Evolutionary conservation across 2,797 vertebrate genomes (phyloP), one percentile per base, ranked within the genome.

Genomic region (Micromesistius poutassou): DNA sequence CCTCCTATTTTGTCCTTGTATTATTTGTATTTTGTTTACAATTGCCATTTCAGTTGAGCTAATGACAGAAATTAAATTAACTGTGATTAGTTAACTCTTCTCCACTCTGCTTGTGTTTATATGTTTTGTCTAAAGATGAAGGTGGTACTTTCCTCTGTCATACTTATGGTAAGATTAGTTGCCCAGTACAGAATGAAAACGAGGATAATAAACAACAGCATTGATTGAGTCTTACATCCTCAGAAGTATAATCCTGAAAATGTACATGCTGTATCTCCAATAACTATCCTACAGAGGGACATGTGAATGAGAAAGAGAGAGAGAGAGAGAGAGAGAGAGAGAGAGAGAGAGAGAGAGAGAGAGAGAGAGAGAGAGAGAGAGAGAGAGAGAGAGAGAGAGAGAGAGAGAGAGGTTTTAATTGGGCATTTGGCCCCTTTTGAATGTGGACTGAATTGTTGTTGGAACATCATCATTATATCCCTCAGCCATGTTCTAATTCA

Each of bases 361-460:
- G 74, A 84, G 76, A 84, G 81, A 75, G 14, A 73, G 35, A 73
- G 50, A 55, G 50, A 55, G 50, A 55, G 50, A 55, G 46, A 55
- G 46, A 55, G 46, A 55, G 40, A 83, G 73, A 82, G 80, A 76
- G 74, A 71, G 78, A 75, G 81, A 83, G 82, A 68, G 80, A 88
- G 73, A 81, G 83, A 77, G 76, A 82, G 75, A 71, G 22, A 79
- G 55, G 87, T 85, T 91, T 91, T 95, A 94, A 95, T 94, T 95
- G 91, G 92, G 90, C 91, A 94, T 94, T 93, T 93, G 89, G 90
- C 91, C 89, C 92, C 92, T 92, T 89, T 62, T 93, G 93, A 92
- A 93, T 92, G 91, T 93, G 88, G 91, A 91, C 87, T 91, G 90
- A 92, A 90, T 88, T 87, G 86, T 89, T 74, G 78, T 66, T 78